These are phyloP conservation scores for Chironomus riparius DNA, from an alignment of 2,888 invertebrate genomes.

Conservation along the genomic window DNA sequence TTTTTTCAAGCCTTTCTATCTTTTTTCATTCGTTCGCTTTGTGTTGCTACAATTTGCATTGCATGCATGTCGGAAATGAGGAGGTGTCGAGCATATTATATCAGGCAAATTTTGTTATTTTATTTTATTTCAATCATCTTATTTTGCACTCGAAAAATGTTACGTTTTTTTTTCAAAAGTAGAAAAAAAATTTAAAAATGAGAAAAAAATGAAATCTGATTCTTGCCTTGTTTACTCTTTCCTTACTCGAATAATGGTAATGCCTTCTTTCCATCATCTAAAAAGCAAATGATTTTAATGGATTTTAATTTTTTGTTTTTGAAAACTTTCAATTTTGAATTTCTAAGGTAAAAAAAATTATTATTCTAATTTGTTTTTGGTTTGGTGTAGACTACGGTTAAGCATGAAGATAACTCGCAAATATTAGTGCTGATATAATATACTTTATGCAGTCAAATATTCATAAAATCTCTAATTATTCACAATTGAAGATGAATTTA, in stretches of 20 bases:
- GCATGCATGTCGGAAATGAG: not conserved
- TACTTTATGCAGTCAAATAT: no score
- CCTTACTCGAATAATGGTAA: not conserved
- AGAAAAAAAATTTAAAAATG: not conserved
- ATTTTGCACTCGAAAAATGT: not conserved
- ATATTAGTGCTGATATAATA: no score
- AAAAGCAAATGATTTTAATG: not conserved
- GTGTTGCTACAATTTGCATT: not conserved
- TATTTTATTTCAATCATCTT: no score
- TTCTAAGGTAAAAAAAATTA: no score
- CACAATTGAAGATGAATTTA: no score
- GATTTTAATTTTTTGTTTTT: not conserved
- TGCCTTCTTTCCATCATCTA: slow-evolving; percentile 17
- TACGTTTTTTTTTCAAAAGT: not conserved
- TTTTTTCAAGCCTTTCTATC: not conserved
- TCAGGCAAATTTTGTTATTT: not conserved
- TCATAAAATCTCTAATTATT: no score
- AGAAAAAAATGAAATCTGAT: not conserved
- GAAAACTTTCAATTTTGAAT: not conserved
- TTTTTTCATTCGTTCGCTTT: no score
- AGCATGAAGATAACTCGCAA: no score
- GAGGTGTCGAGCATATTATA: not conserved
- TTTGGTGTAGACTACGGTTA: no score
- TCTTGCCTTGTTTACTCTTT: slow-evolving; percentile 14
- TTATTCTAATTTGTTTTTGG: no score